Base-by-base conservation (phyloP, 1,140 invertebrate genomes). In the Papilio aristodemus region DNA sequence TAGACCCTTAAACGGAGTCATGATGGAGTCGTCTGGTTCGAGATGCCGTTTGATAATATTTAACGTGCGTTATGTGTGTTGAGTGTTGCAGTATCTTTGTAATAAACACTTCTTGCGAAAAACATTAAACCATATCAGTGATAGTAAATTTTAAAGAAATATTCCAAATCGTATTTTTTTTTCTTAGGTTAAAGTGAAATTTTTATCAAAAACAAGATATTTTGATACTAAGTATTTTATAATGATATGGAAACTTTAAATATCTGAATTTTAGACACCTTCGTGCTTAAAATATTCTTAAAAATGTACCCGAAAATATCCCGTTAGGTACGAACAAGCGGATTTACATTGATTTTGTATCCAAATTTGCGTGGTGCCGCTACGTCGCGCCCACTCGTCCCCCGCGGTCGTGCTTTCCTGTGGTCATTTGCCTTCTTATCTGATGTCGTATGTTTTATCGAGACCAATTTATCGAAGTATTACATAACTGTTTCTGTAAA, bases 341-440 rank as follows among this genome's bases (percentile, higher is more conserved):
- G 27, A 50, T 22, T 19, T 19, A 46, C 19, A 54, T 54, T 22
- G 46, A 54, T 54, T 54, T 19, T 54, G 19, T 54, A 19, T 54
- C 46, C 46, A 54, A 54, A 54, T 54, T 54, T 54, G 46, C 46
- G 46, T 22, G 27, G 19, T 54, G 46, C 46, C 46, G 46, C 46
- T 54, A 54, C 8, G 17, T 14, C 22, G 19, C 46, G 19, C 46
- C 46, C 46, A 54, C 46, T 54, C 46, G 46, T 22, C 46, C 19
- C 46, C 9, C 19, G 14, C 5, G 38, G 38, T 54, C 68, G 14
- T 71, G 38, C 70, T 66, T 72, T 72, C 68, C 57, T 68, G 70
- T 71, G 70, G 72, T 62, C 60, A 71, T 71, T 74, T 70, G 66
- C 66, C 67, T 72, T 60, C 43, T 68, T 71, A 72, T 75, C 73